Evolutionary conservation across 2,113 vertebrate genomes (phyloP).

Genomic region (Sturnus vulgaris): DNA sequence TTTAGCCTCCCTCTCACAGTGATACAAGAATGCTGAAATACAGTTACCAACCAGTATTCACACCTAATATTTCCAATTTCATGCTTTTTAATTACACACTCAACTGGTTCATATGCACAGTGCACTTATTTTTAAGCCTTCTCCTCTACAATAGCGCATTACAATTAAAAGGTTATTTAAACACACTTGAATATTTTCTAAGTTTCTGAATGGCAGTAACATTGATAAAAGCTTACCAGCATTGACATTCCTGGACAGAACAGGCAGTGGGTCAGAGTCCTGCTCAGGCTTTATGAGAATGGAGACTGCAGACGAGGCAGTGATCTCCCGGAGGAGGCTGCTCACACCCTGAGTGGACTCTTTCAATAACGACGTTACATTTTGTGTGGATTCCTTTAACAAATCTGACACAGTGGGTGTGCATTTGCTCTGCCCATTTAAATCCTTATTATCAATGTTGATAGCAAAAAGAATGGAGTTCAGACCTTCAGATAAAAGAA

Average conservation of each 20-base stretch:
- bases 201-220: background rate
- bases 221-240: constrained; percentile 49
- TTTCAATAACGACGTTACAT: constrained; percentile 90
- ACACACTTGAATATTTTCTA: background rate
- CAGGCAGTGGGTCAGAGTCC: constrained; percentile 86
- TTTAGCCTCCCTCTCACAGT: background rate
- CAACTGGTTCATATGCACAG: background rate
- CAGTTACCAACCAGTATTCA: background rate
- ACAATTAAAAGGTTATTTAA: background rate
- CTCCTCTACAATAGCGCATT: background rate
- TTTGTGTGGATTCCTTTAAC: constrained; percentile 94
- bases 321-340: constrained; percentile 92
- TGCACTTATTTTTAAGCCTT: background rate
- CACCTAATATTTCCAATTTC: background rate
- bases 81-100: background rate
- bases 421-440: constrained; percentile 84
- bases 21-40: background rate
- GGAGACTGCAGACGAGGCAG: constrained; percentile 86
- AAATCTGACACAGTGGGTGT: constrained; percentile 84
- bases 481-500: constrained; percentile 75
- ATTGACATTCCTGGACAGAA: constrained; percentile 75
- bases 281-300: constrained; percentile 83
- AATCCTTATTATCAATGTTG: constrained; percentile 95
- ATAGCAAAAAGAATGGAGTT: constrained; percentile 98
- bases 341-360: constrained; percentile 95